Evolutionary conservation across 2,888 invertebrate genomes (phyloP), one percentile per base, ranked within the genome.

Genomic region (Apoda limacodes): DNA sequence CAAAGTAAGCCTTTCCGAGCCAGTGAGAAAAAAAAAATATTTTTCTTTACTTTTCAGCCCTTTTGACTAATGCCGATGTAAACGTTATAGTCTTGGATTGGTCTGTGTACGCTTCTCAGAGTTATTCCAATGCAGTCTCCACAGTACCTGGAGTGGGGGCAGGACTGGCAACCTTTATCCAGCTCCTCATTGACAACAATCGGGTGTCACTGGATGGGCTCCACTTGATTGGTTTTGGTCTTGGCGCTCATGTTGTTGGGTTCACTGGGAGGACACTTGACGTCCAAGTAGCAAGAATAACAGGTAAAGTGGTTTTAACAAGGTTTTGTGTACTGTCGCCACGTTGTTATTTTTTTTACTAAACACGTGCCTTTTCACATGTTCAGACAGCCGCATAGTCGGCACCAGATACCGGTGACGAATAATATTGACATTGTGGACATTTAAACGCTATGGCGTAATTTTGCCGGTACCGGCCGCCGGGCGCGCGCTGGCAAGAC

Each of bases 191-290:
- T 1, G 10, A n/a, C 0, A 35, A 30, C 1, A 24, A 28, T 1
- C 34, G 35, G n/a, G 44, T 52, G 4, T 13, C 36, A 0, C 23
- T 45, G 2, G 22, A 29, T 2, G 32, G 38, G 1, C 26, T 64
- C 6, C 70, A 69, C 25, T 26, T 71, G 3, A 52, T 70, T 2
- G 71, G 70, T 0, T 71, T 69, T 31, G 45, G 55, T 25, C 55
- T 70, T 2, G 70, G 71, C 9, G 70, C 69, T 4, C 69, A 71
- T 27, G 43, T 63, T 4, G 64, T 50, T 21, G 69, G 69, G 1
- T 51, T 49, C 12, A 46, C 60, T 25, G 64, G 60, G 3, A 51
- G 65, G 40, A 4, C 6, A 3, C 22, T 53, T 2, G 22, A 34
- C 1, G 48, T 51, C 9, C 6, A 28, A 12, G 51, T 60, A 4